Percentiles rank a stretch among this genome's conserved stretches.
These are phyloP conservation scores for Eledona agricola DNA, from an alignment of 2,888 invertebrate species.

Conservation along the genomic window DNA sequence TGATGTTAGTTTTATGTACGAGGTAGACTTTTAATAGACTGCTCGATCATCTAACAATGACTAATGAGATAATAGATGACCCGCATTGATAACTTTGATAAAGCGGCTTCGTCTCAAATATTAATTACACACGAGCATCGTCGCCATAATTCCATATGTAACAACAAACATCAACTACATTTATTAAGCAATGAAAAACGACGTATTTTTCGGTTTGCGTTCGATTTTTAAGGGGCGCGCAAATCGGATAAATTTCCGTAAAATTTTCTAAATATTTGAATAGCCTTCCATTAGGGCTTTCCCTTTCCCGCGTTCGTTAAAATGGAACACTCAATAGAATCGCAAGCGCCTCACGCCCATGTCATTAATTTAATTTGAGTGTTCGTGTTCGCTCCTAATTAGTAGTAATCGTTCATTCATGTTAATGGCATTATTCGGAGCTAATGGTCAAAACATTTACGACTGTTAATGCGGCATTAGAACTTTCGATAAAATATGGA, in stretches of 20 bases:
- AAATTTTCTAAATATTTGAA: no score
- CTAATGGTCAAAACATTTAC: slow-evolving; percentile 36
- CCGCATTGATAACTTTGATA: slow-evolving; percentile 3
- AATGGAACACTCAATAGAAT: slow-evolving; percentile 22
- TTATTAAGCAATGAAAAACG: no score
- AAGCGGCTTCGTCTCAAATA: slow-evolving; percentile 6
- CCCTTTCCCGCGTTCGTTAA: no score
- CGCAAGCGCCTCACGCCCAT: slow-evolving; percentile 19
- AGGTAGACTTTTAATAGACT: slow-evolving; percentile 6
- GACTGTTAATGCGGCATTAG: slow-evolving; percentile 28
- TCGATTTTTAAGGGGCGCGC: no score
- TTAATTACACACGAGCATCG: no score
- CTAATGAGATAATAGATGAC: slow-evolving; percentile 21
- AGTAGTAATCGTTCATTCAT: slow-evolving; percentile 31
- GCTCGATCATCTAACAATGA: slow-evolving; percentile 12
- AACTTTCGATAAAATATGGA: slow-evolving; percentile 22
- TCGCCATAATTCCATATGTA: no score
- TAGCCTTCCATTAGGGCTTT: no score
- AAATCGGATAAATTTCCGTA: no score
- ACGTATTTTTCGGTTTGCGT: no score
- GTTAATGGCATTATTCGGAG: slow-evolving; percentile 29
- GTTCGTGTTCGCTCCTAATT: slow-evolving; percentile 34
- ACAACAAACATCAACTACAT: no score
- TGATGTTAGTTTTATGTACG: slow-evolving; percentile 23
- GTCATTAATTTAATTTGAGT: slow-evolving; percentile 34